Evolutionary conservation across 2,797 vertebrate species (phyloP), one percentile per base, ranked within the genome.

Genomic region (Myotis findleyi): DNA sequence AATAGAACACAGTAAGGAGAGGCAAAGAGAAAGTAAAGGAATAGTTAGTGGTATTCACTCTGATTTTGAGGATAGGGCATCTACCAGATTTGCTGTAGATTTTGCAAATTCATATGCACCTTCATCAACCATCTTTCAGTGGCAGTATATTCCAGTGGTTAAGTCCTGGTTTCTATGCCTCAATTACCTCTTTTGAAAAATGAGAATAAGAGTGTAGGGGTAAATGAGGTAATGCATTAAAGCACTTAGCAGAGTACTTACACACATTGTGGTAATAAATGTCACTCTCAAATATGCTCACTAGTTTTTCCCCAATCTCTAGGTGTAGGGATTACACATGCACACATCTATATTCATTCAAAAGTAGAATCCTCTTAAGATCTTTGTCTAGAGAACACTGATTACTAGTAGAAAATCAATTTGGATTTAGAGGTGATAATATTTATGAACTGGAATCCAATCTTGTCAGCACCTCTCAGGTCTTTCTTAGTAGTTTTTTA

Each of bases 21-120:
- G 6, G 17, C 23, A 82, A 86, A 55, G 66, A 59, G 23, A 88
- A 64, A 73, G 20, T 14, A 68, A 79, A 79, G 41, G 47, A 55
- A 51, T 36, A 55, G 1, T 30, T 21, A 76, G 33, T 64, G 64
- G 23, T 76, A 23, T 38, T 89, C 73, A 41, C 21, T 77, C 59
- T 89, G 64, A 71, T 89, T 68, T 73, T 91, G 77, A 95, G 71
- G 25, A 27, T 27, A 55, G 47, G n/a, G 13, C 53, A 64, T 5
- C 23, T 69, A 66, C 59, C 23, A 64, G 38, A 41, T 88, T 84
- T 93, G 69, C 49, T 76, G 25, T 91, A 73, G 30, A 33, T 71
- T 94, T 96, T 95, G 16, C 33, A 94, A 92, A 95, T 95, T 91
- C 68, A 87, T 69, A 68, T 33, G 68, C 12, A 76, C 14, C 18